Conservation (phyloP, 2,888 invertebrate species). For the Melinaea marsaeus region DNA sequence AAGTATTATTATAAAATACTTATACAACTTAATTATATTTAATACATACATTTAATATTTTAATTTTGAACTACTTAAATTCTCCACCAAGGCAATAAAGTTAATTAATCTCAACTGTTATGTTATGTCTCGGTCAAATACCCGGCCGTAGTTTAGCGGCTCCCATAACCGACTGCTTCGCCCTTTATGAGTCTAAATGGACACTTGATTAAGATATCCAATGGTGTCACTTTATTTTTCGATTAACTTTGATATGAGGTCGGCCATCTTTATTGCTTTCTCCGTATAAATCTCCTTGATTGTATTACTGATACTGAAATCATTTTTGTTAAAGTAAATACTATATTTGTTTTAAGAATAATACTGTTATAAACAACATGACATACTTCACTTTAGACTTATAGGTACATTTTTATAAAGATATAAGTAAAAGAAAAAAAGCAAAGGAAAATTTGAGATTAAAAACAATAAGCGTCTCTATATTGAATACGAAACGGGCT, state of each 20-base stretch:
- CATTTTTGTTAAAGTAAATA: background rate
- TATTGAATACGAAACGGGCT: conserved; percentile 5
- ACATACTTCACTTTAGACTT: background rate
- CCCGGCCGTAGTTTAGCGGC: conserved; percentile 53
- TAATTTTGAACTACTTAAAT: background rate
- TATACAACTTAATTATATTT: no score
- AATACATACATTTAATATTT: background rate
- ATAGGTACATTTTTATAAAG: background rate
- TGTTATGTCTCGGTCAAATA: conserved; percentile 64
- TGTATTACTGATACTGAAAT: conserved; percentile 23
- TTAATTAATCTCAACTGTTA: conserved; percentile 75
- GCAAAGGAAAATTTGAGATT: background rate
- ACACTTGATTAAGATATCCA: conserved; percentile 71
- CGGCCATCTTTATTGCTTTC: conserved; percentile 66
- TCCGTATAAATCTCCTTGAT: conserved; percentile 42
- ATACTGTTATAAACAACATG: background rate
- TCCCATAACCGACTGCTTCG: conserved; percentile 47
- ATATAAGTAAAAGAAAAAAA: background rate
- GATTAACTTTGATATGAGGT: conserved; percentile 68
- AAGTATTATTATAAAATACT: no score
- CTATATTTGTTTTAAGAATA: conserved; percentile 14
- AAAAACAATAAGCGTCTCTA: background rate
- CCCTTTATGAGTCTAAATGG: conserved; percentile 66
- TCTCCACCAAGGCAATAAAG: conserved; percentile 30
- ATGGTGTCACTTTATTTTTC: conserved; percentile 72